Conservation (phyloP, 2,888 invertebrate species). For the Heliconius charithonia region DNA sequence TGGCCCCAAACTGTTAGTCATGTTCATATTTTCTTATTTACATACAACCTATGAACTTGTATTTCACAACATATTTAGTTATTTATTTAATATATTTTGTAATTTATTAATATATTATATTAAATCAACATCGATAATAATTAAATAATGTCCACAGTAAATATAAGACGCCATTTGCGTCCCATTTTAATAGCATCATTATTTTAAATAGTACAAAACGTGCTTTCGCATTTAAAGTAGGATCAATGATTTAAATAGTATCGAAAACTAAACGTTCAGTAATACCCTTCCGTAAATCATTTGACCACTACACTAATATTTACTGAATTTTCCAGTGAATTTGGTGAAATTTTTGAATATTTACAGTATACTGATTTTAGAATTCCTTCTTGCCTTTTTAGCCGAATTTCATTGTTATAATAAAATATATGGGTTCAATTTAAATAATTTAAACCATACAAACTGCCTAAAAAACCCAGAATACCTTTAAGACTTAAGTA, state of each 20-base stretch:
- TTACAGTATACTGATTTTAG: background rate
- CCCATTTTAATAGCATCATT: background rate
- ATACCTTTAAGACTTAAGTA: too few species aligned
- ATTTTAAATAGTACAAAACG: slow-evolving; percentile 21
- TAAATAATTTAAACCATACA: too few species aligned
- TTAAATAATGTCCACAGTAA: background rate
- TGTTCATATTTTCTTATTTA: background rate
- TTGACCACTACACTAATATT: slow-evolving; percentile 10
- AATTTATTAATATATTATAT: too few species aligned
- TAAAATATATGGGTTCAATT: background rate
- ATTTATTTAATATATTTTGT: too few species aligned
- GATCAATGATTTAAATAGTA: slow-evolving; percentile 14
- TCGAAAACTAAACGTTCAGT: slow-evolving; percentile 14
- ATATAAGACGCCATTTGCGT: background rate
- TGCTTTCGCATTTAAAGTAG: slow-evolving; percentile 23
- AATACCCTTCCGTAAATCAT: slow-evolving; percentile 8
- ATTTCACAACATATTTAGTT: too few species aligned
- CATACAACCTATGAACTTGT: background rate
- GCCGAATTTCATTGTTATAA: background rate
- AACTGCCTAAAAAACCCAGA: too few species aligned
- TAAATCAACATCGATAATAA: background rate
- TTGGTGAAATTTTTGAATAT: background rate
- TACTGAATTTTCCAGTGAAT: background rate
- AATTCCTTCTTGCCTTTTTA: background rate
- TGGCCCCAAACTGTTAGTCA: too few species aligned